phyloP scores from a whole-genome alignment of 2,113 vertebrate genomes.

The Gadus chalcogrammus region DNA sequence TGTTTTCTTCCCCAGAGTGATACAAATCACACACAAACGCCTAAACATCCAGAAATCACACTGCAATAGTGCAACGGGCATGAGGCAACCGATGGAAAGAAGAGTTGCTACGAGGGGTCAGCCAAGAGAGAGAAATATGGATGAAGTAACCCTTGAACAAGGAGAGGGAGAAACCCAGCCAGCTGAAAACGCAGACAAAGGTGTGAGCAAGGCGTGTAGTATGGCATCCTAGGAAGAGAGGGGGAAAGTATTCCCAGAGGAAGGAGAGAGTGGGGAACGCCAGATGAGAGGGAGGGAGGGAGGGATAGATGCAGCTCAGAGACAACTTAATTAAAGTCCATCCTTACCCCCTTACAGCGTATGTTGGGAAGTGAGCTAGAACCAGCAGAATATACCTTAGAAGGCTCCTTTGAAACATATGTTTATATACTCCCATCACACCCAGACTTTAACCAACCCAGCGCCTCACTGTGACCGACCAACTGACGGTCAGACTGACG shows the following conservation, averaged over 20 bases:
- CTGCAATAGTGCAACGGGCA: neutral
- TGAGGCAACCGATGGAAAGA: neutral
- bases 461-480: no score
- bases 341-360: slow-evolving; percentile 4
- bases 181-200: no score
- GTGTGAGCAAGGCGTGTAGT: no score
- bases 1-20: neutral
- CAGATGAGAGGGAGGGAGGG: neutral
- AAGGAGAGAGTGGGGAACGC: no score
- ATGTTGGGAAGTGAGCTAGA: neutral
- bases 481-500: no score
- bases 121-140: neutral
- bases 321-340: no score
- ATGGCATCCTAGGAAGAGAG: no score
- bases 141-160: neutral
- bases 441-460: no score
- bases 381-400: neutral
- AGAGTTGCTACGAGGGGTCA: neutral
- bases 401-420: neutral
- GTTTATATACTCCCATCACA: neutral
- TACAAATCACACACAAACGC: slow-evolving; percentile 2
- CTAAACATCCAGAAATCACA: slow-evolving; percentile 1
- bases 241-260: no score
- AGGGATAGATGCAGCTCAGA: neutral
- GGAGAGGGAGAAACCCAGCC: neutral